A percentile compares a stretch with the other conserved stretches of the same genome.
Evolutionary conservation across 2,888 invertebrate species (phyloP).

Genomic region (Halictus ligatus): DNA sequence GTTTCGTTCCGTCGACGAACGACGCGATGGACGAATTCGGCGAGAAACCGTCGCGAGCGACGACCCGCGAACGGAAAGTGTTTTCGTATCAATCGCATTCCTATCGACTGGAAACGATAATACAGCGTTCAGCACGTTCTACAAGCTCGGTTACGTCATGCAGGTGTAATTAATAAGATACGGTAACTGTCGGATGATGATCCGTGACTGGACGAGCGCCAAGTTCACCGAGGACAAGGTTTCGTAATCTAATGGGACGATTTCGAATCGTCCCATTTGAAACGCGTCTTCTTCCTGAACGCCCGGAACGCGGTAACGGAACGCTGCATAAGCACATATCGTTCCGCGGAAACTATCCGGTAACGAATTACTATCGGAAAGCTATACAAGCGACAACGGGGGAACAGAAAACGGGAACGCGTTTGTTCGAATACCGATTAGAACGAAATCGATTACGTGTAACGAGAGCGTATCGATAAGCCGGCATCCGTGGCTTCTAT

Average conservation of each 20-base stretch:
- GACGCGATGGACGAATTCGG: not conserved
- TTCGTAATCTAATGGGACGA: slow-evolving; percentile 51
- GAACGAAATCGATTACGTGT: not conserved
- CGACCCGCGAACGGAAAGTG: not conserved
- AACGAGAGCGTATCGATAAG: not conserved
- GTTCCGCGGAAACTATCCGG: too few relatives aligned
- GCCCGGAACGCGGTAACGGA: not conserved
- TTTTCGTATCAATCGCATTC: not conserved
- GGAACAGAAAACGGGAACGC: not conserved
- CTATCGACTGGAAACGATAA: not conserved
- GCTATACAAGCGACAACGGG: not conserved
- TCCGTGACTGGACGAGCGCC: slow-evolving; percentile 46
- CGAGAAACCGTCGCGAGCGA: not conserved
- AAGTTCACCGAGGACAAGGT: slow-evolving; percentile 52
- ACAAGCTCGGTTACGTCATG: slow-evolving; percentile 20
- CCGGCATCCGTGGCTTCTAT: not conserved
- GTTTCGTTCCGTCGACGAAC: not conserved
- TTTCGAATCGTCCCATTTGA: slow-evolving; percentile 32
- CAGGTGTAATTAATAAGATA: slow-evolving; percentile 39
- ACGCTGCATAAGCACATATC: too few relatives aligned
- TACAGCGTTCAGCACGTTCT: not conserved
- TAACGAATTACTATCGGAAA: not conserved
- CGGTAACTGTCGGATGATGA: slow-evolving; percentile 36
- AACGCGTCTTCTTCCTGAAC: not conserved
- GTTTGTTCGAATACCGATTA: not conserved